Percentiles rank a stretch among this genome's conserved stretches.
Evolutionary conservation across 2,888 invertebrate genomes (phyloP).

Genomic region (Abrostola tripartita): DNA sequence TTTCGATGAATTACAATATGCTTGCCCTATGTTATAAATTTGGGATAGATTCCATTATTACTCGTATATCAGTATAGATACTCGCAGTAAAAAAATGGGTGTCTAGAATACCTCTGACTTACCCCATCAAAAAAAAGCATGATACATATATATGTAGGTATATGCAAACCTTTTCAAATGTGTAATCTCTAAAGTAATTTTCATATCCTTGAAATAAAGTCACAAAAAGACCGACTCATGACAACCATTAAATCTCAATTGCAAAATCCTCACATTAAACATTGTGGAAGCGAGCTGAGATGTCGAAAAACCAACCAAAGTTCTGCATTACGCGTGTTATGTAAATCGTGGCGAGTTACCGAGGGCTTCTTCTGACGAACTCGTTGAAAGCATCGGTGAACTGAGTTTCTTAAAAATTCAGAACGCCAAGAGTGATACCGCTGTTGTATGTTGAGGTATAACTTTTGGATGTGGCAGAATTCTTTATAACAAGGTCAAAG

Average conservation of each 20-base stretch:
- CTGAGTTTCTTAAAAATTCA: constrained; percentile 79
- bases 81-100: too few relatives aligned
- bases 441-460: constrained; percentile 2
- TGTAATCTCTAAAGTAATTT: not conserved
- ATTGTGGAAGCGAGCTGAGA: constrained; percentile 48
- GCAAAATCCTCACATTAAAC: constrained; percentile 41
- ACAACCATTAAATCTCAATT: constrained; percentile 18
- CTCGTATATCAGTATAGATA: too few relatives aligned
- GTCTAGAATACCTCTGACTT: too few relatives aligned
- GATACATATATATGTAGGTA: not conserved
- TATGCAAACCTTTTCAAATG: not conserved
- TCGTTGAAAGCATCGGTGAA: constrained; percentile 75
- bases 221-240: not conserved
- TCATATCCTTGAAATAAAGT: not conserved
- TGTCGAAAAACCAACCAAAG: constrained; percentile 66
- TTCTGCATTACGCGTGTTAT: constrained; percentile 79
- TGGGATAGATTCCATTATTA: too few relatives aligned
- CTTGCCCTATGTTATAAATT: too few relatives aligned
- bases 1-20: too few relatives aligned
- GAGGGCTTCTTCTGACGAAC: constrained; percentile 59
- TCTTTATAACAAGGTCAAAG: not conserved
- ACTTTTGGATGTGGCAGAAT: constrained; percentile 32
- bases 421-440: constrained; percentile 72
- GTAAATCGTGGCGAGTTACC: constrained; percentile 71
- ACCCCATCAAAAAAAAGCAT: too few relatives aligned